These are phyloP conservation scores for Erpornis zantholeuca DNA, from an alignment of 2,113 vertebrate genomes.

Conservation along the genomic window DNA sequence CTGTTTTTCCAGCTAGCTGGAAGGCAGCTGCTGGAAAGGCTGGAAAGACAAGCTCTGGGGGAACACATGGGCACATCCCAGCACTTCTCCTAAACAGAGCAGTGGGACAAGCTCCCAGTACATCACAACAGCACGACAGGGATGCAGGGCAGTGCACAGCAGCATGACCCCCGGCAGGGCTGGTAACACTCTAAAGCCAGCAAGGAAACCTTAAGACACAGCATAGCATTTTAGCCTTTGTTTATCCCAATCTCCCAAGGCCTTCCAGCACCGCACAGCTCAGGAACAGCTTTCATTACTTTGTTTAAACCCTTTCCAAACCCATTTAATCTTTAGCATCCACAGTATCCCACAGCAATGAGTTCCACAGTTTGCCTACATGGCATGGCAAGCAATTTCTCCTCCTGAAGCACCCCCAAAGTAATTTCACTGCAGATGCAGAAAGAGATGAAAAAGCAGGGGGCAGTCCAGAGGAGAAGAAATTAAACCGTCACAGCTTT, in stretches of 20 bases:
- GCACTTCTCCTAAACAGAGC: neutral
- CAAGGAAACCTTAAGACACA: neutral
- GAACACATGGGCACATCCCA: neutral
- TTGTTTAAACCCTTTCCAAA: constrained; percentile 1
- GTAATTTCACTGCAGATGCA: constrained; percentile 1
- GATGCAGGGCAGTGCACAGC: neutral
- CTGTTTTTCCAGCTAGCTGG: neutral
- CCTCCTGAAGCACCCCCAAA: neutral
- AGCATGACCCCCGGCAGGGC: neutral
- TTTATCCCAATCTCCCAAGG: neutral
- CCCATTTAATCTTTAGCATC: neutral
- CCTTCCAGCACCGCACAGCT: neutral
- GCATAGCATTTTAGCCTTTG: neutral
- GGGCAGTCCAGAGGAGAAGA: constrained; percentile 2
- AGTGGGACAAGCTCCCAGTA: neutral
- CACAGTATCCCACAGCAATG: constrained; percentile 11
- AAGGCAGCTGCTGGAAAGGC: neutral
- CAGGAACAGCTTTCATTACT: neutral
- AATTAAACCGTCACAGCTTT: neutral
- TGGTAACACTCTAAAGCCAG: neutral
- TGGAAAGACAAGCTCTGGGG: neutral
- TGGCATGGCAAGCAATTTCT: neutral
- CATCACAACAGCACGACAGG: fast-evolving
- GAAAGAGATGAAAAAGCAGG: constrained; percentile 28
- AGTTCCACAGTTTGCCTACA: neutral